These are phyloP conservation scores for Lepidurus packardi DNA, from an alignment of 1,140 invertebrate genomes.

Conservation along the genomic window DNA sequence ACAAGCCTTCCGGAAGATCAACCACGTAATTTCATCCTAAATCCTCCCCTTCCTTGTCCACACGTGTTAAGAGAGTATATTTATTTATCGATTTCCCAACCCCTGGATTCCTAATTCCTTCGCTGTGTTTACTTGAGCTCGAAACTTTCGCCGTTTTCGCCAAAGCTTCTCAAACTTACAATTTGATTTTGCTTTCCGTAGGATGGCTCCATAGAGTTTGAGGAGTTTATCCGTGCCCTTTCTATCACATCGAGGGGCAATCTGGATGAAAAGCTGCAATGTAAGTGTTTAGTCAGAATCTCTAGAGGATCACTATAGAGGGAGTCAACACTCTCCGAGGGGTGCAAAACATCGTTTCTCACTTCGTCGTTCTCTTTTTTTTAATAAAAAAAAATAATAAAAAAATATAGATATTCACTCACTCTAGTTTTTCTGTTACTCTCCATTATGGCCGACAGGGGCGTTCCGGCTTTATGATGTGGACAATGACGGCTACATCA, in stretches of 20 bases:
- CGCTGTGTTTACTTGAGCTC: neutral
- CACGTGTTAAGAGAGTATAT: neutral
- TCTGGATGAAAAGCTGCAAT: constrained; percentile 92
- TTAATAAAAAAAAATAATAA: too few relatives aligned
- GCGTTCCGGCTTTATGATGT: constrained; percentile 95
- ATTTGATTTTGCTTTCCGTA: constrained; percentile 45
- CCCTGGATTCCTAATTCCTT: neutral
- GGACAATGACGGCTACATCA: constrained; percentile 97
- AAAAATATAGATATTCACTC: neutral
- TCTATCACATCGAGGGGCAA: constrained; percentile 94
- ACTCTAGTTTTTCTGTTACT: neutral
- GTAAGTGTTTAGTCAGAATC: constrained; percentile 59
- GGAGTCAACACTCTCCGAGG: neutral
- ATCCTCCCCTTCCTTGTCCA: neutral
- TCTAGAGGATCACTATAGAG: neutral
- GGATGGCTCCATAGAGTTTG: constrained; percentile 96
- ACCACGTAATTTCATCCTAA: constrained; percentile 11
- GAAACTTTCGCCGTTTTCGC: neutral
- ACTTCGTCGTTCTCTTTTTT: neutral
- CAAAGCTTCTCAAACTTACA: neutral
- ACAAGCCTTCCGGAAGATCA: neutral
- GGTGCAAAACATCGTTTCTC: neutral
- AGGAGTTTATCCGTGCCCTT: constrained; percentile 92
- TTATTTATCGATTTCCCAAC: neutral
- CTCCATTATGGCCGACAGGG: constrained; percentile 56